These are phyloP conservation scores for Zoroaster sp. DNA, from an alignment of 53 echinoderm and acorn worm genomes.

Conservation along the genomic window DNA sequence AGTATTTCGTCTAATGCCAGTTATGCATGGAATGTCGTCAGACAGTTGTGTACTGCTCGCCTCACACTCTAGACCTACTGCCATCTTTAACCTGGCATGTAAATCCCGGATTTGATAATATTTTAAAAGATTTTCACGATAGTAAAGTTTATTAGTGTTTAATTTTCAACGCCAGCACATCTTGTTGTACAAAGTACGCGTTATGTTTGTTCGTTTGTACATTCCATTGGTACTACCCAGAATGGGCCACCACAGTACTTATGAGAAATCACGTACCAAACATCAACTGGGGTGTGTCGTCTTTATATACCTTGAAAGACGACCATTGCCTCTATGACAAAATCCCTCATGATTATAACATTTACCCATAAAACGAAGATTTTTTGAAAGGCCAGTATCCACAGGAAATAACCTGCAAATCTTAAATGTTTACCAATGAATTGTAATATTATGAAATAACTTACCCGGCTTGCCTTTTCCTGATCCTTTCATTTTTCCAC, in stretches of 20 bases:
- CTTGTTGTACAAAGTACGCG: background rate
- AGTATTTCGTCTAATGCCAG: constrained; percentile 31
- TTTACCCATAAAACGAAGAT: background rate
- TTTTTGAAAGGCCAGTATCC: background rate
- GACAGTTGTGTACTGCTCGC: background rate
- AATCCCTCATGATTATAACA: background rate
- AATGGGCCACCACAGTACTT: constrained; percentile 10
- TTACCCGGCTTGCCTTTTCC: constrained; percentile 64
- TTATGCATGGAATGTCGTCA: constrained; percentile 32
- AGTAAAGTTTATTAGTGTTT: too few species aligned
- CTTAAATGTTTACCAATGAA: background rate
- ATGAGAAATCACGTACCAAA: background rate
- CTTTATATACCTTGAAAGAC: background rate
- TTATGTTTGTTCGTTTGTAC: background rate
- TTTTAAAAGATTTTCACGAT: too few species aligned
- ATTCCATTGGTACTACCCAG: background rate
- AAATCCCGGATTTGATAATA: too few species aligned
- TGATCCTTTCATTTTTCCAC: constrained; percentile 2
- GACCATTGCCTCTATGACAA: background rate
- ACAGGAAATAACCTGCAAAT: background rate
- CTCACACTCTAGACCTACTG: too few species aligned
- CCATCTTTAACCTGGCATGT: too few species aligned
- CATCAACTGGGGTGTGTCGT: constrained; percentile 17
- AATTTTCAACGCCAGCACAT: too few species aligned
- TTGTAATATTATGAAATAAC: background rate